Evolutionary conservation across 2,888 invertebrate species (phyloP), one percentile per base, ranked within the genome.

Genomic region (Meloe dianella): DNA sequence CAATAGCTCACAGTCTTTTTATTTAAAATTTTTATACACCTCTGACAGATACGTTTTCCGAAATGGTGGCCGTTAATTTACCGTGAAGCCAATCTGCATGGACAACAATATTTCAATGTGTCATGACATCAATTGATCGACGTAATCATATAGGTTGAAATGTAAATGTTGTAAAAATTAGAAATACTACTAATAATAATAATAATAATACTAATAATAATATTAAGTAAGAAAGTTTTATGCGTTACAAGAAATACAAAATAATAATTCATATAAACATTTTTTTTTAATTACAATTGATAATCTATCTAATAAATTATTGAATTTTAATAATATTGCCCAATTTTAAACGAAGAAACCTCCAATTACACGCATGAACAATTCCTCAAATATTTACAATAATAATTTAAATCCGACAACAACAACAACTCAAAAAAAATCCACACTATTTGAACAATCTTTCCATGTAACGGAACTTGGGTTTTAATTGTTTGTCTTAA

Each of bases 401-500:
- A 17, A 47, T 20, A 47, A 20, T 47, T 47, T 47, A 47, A 47
- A 47, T 47, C 20, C 20, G 2, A 5, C 20, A 20, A 20, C 7
- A 47, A 20, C 47, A 58, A 32, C 17, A 29, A 58, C 4, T 7
- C 10, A 8, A 10, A 17, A 30, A 64, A 51, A 61, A 59, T 54
- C 47, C 29, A 57, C 41, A 63, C 29, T 47, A 63, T 51, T 64
- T 51, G 58, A 61, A 57, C 61, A 59, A 61, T 51, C 56, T 20
- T 56, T 29, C 57, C 10, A 22, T n/a, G 10, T 67, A 67, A 67
- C 67, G 67, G 67, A 62, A 38, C 8, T 32, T 9, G 24, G 30
- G 22, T 57, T 64, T 64, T 67, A 67, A 64, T 64, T 67, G 64
- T 67, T 67, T 67, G 61, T 67, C 51, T 67, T 35, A 32, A 35